Evolutionary conservation across 2,888 invertebrate genomes (phyloP).

Genomic region (Hofmannophila pseudospretella): DNA sequence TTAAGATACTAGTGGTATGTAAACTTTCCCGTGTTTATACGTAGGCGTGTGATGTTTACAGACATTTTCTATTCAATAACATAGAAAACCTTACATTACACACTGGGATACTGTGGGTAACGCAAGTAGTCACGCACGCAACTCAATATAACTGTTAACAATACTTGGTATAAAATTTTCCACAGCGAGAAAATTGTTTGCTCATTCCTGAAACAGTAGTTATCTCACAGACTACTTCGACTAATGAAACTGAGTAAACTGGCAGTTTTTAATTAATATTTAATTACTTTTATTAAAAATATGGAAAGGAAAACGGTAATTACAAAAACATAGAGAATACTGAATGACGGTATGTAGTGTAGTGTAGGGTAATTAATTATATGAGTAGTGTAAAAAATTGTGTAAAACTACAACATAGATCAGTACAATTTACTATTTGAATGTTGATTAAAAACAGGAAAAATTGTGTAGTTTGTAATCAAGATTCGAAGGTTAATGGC

Average conservation of each 20-base stretch:
- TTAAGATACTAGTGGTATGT: constrained; percentile 11
- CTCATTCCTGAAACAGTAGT: constrained; percentile 38
- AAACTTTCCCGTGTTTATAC: constrained; percentile 43
- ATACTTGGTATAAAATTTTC: constrained; percentile 57
- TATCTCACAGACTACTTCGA: constrained; percentile 26
- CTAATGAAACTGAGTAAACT: constrained; percentile 28
- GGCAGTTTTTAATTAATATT: too few species aligned
- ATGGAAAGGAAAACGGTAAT: too few species aligned
- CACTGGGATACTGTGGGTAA: constrained; percentile 30
- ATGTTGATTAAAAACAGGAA: too few species aligned
- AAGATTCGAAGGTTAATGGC: too few species aligned
- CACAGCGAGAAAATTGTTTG: constrained; percentile 52
- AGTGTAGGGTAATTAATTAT: too few species aligned
- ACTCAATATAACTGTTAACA: constrained; percentile 30
- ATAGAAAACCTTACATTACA: constrained; percentile 29
- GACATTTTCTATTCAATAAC: constrained; percentile 48
- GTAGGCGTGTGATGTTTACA: constrained; percentile 31
- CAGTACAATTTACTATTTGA: too few species aligned
- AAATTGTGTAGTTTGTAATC: too few species aligned
- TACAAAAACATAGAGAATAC: too few species aligned
- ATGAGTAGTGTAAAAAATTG: too few species aligned
- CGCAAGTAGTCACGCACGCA: constrained; percentile 53
- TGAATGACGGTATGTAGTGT: too few species aligned
- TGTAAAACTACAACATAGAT: too few species aligned
- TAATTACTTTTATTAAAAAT: too few species aligned